These are phyloP conservation scores for Rhizoglyphus robini DNA, from an alignment of 1,140 invertebrate genomes.

Conservation along the genomic window DNA sequence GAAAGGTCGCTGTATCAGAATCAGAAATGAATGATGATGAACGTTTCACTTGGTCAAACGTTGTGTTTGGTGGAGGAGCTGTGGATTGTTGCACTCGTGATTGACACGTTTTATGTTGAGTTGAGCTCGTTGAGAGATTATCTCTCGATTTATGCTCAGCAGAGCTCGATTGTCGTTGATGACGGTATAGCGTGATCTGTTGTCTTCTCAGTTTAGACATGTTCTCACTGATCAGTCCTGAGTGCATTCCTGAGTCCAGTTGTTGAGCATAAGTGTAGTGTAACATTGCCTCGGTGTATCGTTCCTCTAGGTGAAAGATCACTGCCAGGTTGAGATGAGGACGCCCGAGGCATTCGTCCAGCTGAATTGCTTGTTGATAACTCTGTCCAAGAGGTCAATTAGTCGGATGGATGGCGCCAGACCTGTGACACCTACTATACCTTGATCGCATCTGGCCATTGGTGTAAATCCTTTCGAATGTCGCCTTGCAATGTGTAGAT, in stretches of 20 bases:
- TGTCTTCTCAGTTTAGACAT: neutral
- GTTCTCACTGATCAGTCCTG: neutral
- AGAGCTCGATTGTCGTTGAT: neutral
- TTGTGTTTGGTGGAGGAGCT: neutral
- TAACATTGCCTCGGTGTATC: neutral
- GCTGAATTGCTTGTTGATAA: constrained; percentile 25
- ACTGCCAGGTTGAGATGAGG: constrained; percentile 33
- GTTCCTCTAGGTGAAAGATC: constrained; percentile 30
- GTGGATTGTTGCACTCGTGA: neutral
- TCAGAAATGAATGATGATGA: neutral
- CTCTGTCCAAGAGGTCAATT: too few relatives aligned
- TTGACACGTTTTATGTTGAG: neutral
- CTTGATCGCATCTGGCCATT: constrained; percentile 23
- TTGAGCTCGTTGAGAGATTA: neutral
- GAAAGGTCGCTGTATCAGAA: neutral
- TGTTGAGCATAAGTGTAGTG: neutral
- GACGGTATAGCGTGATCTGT: neutral
- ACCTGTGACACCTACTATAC: constrained; percentile 28
- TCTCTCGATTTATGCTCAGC: neutral
- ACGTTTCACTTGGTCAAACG: neutral
- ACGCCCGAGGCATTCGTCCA: constrained; percentile 28
- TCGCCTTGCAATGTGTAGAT: constrained; percentile 26
- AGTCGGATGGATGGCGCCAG: too few relatives aligned
- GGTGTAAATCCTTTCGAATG: constrained; percentile 26
- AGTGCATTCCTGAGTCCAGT: neutral